phyloP scores from a whole-genome alignment of 1,140 invertebrate species.

The Chrysoperla carnea region DNA sequence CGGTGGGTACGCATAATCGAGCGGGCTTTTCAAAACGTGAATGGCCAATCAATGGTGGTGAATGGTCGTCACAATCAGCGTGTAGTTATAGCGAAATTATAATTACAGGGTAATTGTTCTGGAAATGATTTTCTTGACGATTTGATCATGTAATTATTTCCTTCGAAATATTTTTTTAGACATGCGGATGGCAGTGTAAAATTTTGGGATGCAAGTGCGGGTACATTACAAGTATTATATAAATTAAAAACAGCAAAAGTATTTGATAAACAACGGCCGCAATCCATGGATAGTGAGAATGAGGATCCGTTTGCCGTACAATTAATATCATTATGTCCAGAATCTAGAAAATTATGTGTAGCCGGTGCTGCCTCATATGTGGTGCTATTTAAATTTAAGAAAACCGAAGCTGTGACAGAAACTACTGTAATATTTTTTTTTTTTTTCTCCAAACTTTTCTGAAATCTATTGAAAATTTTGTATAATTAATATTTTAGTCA shows the following conservation, averaged over 20 bases:
- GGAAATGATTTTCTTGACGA: no score
- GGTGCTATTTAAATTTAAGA: constrained; percentile 88
- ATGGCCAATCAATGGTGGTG: constrained; percentile 91
- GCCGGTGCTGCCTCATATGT: constrained; percentile 85
- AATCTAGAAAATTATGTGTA: constrained; percentile 76
- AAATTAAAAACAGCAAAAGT: constrained; percentile 95
- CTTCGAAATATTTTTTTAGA: constrained; percentile 31
- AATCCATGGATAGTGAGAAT: constrained; percentile 33
- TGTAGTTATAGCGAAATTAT: constrained; percentile 95
- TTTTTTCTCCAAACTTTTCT: neutral
- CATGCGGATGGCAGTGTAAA: constrained; percentile 93
- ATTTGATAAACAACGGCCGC: constrained; percentile 54
- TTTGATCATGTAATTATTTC: no score
- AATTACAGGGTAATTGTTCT: constrained; percentile 59
- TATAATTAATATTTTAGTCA: constrained; percentile 32
- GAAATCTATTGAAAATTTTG: neutral
- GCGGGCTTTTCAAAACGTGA: constrained; percentile 85
- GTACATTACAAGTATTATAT: constrained; percentile 86
- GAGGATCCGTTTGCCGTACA: constrained; percentile 91
- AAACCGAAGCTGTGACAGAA: constrained; percentile 72
- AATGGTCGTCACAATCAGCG: constrained; percentile 71
- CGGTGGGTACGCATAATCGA: constrained; percentile 31
- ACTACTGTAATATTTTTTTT: constrained; percentile 38
- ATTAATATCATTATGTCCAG: constrained; percentile 78
- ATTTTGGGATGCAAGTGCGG: constrained; percentile 94